These are phyloP conservation scores for Aurelia sp. DNA, from an alignment of 30 jellyfish, hydroid and myxozoan species.

Conservation along the genomic window DNA sequence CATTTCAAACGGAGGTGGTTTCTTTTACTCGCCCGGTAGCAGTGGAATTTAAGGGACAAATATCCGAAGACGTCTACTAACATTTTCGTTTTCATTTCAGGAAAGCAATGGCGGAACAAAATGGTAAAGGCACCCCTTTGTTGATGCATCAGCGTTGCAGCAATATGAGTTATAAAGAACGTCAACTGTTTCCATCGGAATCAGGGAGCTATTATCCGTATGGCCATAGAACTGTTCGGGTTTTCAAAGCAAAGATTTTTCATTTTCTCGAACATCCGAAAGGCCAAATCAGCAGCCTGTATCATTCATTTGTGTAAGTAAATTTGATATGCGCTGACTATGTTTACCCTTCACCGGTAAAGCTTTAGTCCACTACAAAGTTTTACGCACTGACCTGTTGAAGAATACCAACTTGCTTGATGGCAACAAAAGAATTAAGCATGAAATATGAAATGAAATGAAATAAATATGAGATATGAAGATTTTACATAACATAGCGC, in stretches of 20 bases:
- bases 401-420: too few species aligned
- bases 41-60: too few species aligned
- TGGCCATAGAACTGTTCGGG: conserved; percentile 14
- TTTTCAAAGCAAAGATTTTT: conserved; percentile 27
- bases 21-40: too few species aligned
- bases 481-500: too few species aligned
- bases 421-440: too few species aligned
- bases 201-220: conserved; percentile 38
- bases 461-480: too few species aligned
- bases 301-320: conserved; percentile 72
- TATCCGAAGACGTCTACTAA: too few species aligned
- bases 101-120: conserved; percentile 22
- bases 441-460: too few species aligned
- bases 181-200: conserved; percentile 42
- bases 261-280: conserved; percentile 59
- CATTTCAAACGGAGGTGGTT: too few species aligned
- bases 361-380: too few species aligned
- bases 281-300: conserved; percentile 35
- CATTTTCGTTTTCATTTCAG: not conserved
- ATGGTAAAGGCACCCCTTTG: conserved; percentile 39
- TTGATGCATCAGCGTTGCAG: conserved; percentile 7
- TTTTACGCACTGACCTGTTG: too few species aligned
- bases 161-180: conserved; percentile 59
- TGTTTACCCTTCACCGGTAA: not conserved
- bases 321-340: not conserved